These are phyloP conservation scores for Vireo griseus DNA, from an alignment of 2,797 vertebrate genomes.

Conservation along the genomic window DNA sequence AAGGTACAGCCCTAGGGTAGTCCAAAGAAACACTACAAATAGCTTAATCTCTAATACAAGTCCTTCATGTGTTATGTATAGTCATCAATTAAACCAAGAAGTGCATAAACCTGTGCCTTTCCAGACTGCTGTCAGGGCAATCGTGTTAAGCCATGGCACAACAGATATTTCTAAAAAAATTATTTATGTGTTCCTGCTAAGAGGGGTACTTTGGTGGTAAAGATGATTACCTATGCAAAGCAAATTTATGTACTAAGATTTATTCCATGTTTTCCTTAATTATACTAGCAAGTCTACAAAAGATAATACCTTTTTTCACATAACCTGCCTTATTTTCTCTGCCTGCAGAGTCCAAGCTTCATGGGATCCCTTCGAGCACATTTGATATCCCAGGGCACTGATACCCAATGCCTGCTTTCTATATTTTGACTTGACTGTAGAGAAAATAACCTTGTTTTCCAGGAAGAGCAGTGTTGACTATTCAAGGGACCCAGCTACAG, in stretches of 20 bases:
- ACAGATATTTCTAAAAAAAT: not conserved
- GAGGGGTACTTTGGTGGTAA: not conserved
- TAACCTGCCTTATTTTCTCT: not conserved
- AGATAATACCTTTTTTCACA: not conserved
- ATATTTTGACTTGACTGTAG: slow-evolving; percentile 22
- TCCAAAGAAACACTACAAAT: not conserved
- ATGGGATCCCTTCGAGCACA: not conserved
- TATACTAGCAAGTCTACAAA: not conserved
- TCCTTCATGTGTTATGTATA: accelerated
- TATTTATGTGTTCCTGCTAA: not conserved
- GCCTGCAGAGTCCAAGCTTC: not conserved
- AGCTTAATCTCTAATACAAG: not conserved
- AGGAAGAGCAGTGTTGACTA: not conserved
- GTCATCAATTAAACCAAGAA: not conserved
- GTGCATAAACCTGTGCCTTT: not conserved
- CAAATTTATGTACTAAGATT: not conserved
- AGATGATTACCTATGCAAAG: not conserved
- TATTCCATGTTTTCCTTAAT: not conserved
- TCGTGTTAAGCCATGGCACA: not conserved
- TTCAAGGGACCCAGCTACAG: not conserved
- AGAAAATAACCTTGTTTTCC: slow-evolving; percentile 27
- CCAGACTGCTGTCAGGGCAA: not conserved
- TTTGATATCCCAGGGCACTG: not conserved
- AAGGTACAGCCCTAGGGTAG: not conserved
- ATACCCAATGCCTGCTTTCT: not conserved